Conservation (phyloP, 2,797 vertebrate genomes). For the Lacerta agilis region DNA sequence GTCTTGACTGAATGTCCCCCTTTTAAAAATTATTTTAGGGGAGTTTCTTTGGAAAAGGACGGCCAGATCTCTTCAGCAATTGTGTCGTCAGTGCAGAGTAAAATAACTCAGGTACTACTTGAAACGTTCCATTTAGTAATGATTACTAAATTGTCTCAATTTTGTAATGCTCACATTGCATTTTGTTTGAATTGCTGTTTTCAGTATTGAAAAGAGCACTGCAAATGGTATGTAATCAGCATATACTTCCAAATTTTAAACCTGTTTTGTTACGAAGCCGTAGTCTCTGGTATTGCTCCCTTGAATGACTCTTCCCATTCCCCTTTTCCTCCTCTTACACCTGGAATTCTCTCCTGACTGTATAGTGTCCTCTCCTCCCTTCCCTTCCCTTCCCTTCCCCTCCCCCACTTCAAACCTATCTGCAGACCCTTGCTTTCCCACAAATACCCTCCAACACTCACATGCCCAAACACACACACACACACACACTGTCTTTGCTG, state of each 20-base stretch:
- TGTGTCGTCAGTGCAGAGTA: slow-evolving; percentile 95
- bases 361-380: too few relatives aligned
- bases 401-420: background rate
- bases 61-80: slow-evolving; percentile 92
- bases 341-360: background rate
- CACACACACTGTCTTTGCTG: too few relatives aligned
- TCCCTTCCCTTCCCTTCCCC: too few relatives aligned
- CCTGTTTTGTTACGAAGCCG: slow-evolving; percentile 2
- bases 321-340: background rate
- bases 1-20: background rate
- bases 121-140: background rate
- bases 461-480: too few relatives aligned
- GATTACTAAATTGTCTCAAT: background rate
- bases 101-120: slow-evolving; percentile 95
- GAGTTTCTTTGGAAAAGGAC: slow-evolving; percentile 94
- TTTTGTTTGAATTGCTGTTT: background rate
- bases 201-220: background rate
- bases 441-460: too few relatives aligned
- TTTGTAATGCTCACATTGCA: background rate
- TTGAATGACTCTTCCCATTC: background rate
- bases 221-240: background rate
- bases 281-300: too few relatives aligned
- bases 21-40: slow-evolving; percentile 76
- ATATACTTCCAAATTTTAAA: background rate
- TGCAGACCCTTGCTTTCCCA: background rate